phyloP scores from a whole-genome alignment of 2,888 invertebrate genomes.

The Apotomis turbidana region DNA sequence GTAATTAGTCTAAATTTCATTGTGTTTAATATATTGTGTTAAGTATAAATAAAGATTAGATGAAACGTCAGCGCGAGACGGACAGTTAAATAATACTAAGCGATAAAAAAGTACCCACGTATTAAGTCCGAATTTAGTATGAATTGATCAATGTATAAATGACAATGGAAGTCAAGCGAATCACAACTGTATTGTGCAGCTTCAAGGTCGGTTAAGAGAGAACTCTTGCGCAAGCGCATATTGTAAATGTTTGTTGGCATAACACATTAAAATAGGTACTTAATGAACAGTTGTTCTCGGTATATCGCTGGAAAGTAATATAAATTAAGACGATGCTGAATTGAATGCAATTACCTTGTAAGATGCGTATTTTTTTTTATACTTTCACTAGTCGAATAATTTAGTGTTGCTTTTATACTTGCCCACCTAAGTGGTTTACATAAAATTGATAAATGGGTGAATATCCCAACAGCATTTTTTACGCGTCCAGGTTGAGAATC shows the following conservation, averaged over 20 bases:
- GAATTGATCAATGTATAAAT: slow-evolving; percentile 10
- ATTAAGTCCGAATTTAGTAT: slow-evolving; percentile 10
- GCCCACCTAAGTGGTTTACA: too few relatives aligned
- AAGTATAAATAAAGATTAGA: neutral
- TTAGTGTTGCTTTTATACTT: too few relatives aligned
- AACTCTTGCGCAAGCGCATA: neutral
- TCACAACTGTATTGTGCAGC: slow-evolving; percentile 3
- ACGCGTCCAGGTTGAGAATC: too few relatives aligned
- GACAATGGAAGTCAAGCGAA: slow-evolving; percentile 41
- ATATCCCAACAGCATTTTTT: too few relatives aligned
- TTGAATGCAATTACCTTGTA: too few relatives aligned
- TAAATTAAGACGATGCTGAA: too few relatives aligned
- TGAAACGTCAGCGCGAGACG: slow-evolving; percentile 13
- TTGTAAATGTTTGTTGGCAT: neutral
- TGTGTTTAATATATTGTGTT: neutral
- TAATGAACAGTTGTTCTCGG: too few relatives aligned
- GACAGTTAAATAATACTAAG: slow-evolving; percentile 27
- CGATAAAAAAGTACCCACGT: slow-evolving; percentile 20
- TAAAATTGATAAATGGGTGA: too few relatives aligned
- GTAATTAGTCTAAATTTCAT: neutral
- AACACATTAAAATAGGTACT: neutral
- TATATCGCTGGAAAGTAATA: too few relatives aligned
- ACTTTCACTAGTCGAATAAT: too few relatives aligned
- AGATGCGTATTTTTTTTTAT: too few relatives aligned
- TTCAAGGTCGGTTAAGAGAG: slow-evolving; percentile 1